Conservation (phyloP, 2,113 vertebrate species). For the Nothoprocta perdicaria region DNA sequence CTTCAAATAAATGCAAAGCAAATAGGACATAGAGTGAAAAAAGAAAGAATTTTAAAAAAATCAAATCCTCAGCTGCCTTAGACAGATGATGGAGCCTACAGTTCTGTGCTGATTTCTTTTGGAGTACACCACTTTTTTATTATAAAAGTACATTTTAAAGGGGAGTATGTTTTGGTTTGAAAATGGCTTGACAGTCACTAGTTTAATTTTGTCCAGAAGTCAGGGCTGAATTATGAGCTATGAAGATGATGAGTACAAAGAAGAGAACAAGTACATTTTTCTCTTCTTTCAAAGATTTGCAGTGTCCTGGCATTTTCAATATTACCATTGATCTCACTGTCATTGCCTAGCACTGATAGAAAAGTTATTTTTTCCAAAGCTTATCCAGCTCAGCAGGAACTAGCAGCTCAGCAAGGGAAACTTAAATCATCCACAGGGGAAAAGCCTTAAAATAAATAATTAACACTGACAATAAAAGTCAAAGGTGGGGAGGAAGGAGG, state of each 20-base stretch:
- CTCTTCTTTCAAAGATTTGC: conserved; percentile 29
- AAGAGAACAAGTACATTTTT: conserved; percentile 8
- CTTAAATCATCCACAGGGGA: conserved; percentile 7
- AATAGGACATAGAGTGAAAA: background rate
- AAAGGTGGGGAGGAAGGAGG: conserved; percentile 52
- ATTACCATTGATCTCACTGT: conserved; percentile 12
- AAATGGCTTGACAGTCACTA: background rate
- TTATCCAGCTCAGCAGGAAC: conserved; percentile 50
- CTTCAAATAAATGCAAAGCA: background rate
- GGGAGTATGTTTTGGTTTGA: background rate
- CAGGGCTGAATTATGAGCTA: background rate
- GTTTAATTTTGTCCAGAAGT: background rate
- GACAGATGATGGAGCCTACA: background rate
- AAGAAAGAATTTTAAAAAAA: background rate
- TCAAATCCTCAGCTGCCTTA: background rate
- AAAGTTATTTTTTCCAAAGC: conserved; percentile 61
- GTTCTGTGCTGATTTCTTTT: background rate
- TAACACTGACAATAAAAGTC: conserved; percentile 59
- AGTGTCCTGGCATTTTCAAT: background rate
- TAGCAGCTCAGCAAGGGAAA: conserved; percentile 36
- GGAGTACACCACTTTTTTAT: background rate
- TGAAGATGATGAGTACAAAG: conserved; percentile 17
- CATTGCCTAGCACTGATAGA: conserved; percentile 23
- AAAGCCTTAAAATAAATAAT: conserved; percentile 59
- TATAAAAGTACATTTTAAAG: background rate